Evolutionary conservation across 2,113 vertebrate species (phyloP).

Genomic region (Zosterops japonicus): DNA sequence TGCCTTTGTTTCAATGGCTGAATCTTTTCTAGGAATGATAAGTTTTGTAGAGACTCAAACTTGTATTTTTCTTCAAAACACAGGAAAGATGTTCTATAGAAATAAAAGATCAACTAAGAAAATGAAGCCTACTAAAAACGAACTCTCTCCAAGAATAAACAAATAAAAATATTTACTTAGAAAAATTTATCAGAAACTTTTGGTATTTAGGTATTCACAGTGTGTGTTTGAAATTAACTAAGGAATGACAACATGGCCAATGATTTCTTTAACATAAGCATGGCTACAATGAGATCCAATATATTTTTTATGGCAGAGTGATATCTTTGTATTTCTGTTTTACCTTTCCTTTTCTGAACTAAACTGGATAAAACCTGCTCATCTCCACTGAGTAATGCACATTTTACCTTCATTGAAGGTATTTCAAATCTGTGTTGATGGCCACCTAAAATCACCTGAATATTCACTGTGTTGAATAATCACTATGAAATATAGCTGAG

Average conservation of each 20-base stretch:
- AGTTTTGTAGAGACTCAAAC: neutral
- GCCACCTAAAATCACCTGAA: neutral
- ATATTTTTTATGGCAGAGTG: neutral
- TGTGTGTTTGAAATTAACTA: neutral
- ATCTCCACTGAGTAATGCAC: neutral
- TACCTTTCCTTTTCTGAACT: neutral
- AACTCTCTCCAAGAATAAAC: neutral
- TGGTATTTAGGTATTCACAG: neutral
- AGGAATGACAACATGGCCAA: neutral
- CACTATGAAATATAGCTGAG: neutral
- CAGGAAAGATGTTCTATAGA: neutral
- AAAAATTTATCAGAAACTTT: neutral
- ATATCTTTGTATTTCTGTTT: neutral
- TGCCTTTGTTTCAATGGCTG: neutral
- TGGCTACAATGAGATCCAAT: neutral
- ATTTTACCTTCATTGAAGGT: neutral
- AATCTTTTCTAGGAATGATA: neutral
- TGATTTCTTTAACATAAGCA: neutral
- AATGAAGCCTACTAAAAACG: neutral
- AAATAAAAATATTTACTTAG: neutral
- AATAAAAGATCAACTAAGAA: neutral
- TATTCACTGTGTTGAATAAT: neutral
- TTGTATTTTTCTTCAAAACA: neutral
- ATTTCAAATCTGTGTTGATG: neutral
- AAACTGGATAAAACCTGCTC: neutral